Base-by-base conservation (phyloP, 2,888 invertebrate species). In the Luperina nickerlii region DNA sequence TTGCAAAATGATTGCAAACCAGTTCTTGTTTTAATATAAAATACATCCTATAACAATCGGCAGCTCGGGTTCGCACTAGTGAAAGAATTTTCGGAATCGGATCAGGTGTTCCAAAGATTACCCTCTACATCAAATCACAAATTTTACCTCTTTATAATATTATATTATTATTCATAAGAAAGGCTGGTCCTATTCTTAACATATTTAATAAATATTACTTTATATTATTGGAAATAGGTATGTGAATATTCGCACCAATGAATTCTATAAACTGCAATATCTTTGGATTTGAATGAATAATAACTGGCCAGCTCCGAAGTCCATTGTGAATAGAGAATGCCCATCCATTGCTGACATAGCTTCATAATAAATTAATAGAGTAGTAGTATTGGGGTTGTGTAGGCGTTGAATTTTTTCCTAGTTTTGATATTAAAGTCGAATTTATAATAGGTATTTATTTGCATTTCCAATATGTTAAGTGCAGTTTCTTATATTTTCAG, bases 341-440 rank as follows among this genome's bases (percentile, higher is more conserved):
- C 0, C 51, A 24, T 42, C 15, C 66, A 68, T 78, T 68, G 42
- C 54, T 72, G 67, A 32, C 71, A 72, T 78, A 72, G 20, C 78
- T 70, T 71, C 24, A 60, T 66, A 45, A 20, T 68, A 27, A 42
- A 71, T 70, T 42, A 60, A 13, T 68, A 63, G 27, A 60, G 65
- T 1, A 42, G 7, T 27, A n/a, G 9, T 20, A 66, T n/a, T 54
- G 5, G 15, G 3, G 1, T 24, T 48, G 7, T 27, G 24, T 27
- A 13, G 8, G 9, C 45, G 57, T 0, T 70, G 24, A 38, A 70
- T 15, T 24, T 18, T 69, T 32, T 32, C 6, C 11, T 54, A 20
- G 18, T 69, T 65, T 38, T 65, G n/a, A n/a, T n/a, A 57, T 24
- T n/a, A 57, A 24, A n/a, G 24, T n/a, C 9, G 8, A 9, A 24